Conservation (phyloP, 2,797 vertebrate genomes). For the Hipposideros larvatus region DNA sequence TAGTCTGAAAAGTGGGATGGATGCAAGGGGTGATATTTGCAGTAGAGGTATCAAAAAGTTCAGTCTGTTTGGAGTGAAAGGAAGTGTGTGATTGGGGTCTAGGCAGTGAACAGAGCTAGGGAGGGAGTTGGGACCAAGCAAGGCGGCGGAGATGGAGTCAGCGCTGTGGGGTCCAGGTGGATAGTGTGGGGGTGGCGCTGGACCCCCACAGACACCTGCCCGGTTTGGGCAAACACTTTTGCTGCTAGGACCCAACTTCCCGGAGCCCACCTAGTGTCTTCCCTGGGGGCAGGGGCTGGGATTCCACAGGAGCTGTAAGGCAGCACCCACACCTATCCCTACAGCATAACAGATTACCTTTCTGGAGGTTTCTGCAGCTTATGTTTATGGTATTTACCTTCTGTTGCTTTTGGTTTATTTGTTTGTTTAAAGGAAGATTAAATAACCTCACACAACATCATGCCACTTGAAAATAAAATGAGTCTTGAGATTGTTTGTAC, state of each 20-base stretch:
- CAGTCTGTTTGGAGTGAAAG: neutral
- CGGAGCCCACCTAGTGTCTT: no score
- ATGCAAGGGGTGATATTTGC: fast-evolving
- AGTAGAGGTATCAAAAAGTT: neutral
- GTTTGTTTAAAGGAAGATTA: constrained; percentile 72
- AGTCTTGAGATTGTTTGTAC: constrained; percentile 47
- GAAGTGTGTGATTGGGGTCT: fast-evolving
- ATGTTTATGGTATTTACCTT: constrained; percentile 70
- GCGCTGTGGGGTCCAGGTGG: fast-evolving
- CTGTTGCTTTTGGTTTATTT: constrained; percentile 73
- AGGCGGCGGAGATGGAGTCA: fast-evolving
- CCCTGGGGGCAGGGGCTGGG: neutral
- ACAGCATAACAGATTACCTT: neutral
- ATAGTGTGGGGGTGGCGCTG: no score
- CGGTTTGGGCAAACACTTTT: neutral
- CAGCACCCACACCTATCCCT: neutral
- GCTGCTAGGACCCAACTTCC: fast-evolving
- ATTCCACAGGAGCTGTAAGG: neutral
- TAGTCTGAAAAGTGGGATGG: neutral
- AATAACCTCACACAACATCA: constrained; percentile 67
- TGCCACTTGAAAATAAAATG: constrained; percentile 62
- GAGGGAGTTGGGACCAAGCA: fast-evolving
- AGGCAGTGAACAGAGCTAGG: no score
- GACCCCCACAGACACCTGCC: fast-evolving
- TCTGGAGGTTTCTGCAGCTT: constrained; percentile 58